A percentile compares a stretch with the other conserved stretches of the same genome.
phyloP scores from a whole-genome alignment of 1,140 invertebrate genomes.

The Drosophila sulfurigaster region DNA sequence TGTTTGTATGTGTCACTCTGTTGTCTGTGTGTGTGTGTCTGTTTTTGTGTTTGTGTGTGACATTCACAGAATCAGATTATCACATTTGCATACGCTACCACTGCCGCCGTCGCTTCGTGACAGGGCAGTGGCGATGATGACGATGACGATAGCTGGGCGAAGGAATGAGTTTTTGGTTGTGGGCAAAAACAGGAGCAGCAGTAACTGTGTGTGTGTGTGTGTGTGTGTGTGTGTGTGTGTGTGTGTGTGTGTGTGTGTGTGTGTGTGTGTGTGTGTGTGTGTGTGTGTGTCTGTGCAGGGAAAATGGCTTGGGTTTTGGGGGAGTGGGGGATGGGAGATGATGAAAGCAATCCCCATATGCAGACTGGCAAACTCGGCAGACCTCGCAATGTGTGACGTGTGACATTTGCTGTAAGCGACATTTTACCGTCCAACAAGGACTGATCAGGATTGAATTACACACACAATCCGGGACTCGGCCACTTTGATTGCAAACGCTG shows the following conservation, averaged over 20 bases:
- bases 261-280: too few relatives aligned
- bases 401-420: slow-evolving; percentile 80
- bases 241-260: too few relatives aligned
- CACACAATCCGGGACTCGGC: slow-evolving; percentile 78
- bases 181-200: neutral
- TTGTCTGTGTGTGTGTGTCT: neutral
- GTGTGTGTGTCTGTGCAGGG: too few relatives aligned
- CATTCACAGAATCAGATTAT: slow-evolving; percentile 74
- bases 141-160: slow-evolving; percentile 39
- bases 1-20: slow-evolving; percentile 5
- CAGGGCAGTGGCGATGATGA: slow-evolving; percentile 49
- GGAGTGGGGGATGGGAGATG: slow-evolving; percentile 20
- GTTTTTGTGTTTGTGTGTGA: slow-evolving; percentile 26
- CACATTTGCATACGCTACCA: slow-evolving; percentile 77
- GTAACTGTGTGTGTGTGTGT: too few relatives aligned
- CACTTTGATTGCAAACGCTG: slow-evolving; percentile 77
- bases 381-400: slow-evolving; percentile 63
- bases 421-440: slow-evolving; percentile 69
- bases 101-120: slow-evolving; percentile 49
- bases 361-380: slow-evolving; percentile 28
- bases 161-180: slow-evolving; percentile 33
- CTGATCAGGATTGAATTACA: slow-evolving; percentile 83
- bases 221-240: too few relatives aligned
- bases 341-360: slow-evolving; percentile 67
- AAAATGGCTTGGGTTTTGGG: slow-evolving; percentile 10